These are phyloP conservation scores for Chrysocyon brachyurus DNA, from an alignment of 2,797 vertebrate species.

Conservation along the genomic window DNA sequence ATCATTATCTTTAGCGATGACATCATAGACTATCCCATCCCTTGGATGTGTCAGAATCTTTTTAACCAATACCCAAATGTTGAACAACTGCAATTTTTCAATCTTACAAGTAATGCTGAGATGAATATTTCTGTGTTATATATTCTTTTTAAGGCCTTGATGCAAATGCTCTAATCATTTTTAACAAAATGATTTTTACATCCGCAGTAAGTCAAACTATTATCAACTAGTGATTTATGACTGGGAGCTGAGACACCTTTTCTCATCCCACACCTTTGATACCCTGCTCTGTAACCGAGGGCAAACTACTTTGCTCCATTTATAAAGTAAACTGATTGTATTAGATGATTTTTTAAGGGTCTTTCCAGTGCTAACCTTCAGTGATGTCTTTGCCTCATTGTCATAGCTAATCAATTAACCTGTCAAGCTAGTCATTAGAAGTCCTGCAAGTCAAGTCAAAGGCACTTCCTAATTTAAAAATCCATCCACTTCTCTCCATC, in stretches of 20 bases:
- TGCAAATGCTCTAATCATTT: constrained; percentile 30
- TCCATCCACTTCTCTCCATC: not conserved
- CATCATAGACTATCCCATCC: not conserved
- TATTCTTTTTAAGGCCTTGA: not conserved
- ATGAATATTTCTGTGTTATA: not conserved
- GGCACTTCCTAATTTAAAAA: not conserved
- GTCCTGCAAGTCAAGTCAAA: constrained; percentile 37
- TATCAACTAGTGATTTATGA: not conserved
- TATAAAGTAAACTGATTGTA: constrained; percentile 16
- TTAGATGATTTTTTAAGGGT: constrained; percentile 34
- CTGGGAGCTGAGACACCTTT: not conserved
- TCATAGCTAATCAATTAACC: constrained; percentile 50
- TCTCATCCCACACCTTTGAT: not conserved
- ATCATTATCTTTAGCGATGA: not conserved
- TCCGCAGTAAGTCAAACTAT: not conserved
- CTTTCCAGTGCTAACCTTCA: not conserved
- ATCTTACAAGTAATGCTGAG: not conserved
- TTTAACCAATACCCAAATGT: not conserved
- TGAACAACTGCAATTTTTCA: not conserved
- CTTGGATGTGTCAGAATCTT: not conserved
- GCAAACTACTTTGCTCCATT: not conserved
- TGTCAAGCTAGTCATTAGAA: constrained; percentile 14
- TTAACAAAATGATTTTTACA: constrained; percentile 47
- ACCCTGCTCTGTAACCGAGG: not conserved
- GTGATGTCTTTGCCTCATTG: not conserved